Conservation (phyloP, 2,888 invertebrate species). For the Ischnura elegans region DNA sequence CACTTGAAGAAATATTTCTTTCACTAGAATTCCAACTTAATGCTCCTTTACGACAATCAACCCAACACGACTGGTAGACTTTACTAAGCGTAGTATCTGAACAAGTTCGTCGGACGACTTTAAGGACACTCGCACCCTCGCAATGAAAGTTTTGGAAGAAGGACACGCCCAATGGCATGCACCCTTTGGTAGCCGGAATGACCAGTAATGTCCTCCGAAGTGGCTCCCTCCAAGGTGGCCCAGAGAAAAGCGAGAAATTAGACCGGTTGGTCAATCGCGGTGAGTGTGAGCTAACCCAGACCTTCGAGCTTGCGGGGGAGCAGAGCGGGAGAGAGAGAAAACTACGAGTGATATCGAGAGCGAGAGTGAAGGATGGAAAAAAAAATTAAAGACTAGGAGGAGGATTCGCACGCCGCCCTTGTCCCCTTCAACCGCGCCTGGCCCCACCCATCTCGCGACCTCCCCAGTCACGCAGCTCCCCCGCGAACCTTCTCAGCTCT, state of each 20-base stretch:
- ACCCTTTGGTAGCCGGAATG: background rate
- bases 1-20: too few relatives aligned
- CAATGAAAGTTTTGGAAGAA: background rate
- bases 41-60: too few relatives aligned
- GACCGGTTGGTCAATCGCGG: constrained; percentile 54
- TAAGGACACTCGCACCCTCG: background rate
- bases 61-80: too few relatives aligned
- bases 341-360: constrained; percentile 27
- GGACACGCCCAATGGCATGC: background rate
- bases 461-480: background rate
- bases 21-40: too few relatives aligned
- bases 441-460: background rate
- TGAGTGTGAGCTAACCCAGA: constrained; percentile 58
- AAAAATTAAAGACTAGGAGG: background rate
- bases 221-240: background rate
- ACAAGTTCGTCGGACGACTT: background rate
- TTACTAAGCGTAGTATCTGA: too few relatives aligned
- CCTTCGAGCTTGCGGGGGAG: constrained; percentile 27
- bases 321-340: constrained; percentile 22
- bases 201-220: background rate
- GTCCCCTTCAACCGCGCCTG: background rate
- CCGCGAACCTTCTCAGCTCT: background rate
- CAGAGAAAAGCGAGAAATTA: background rate
- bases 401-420: constrained; percentile 33
- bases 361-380: background rate